Percentiles rank a stretch among this genome's conserved stretches.
Evolutionary conservation across 2,888 invertebrate species (phyloP).

Genomic region (Merodon equestris): DNA sequence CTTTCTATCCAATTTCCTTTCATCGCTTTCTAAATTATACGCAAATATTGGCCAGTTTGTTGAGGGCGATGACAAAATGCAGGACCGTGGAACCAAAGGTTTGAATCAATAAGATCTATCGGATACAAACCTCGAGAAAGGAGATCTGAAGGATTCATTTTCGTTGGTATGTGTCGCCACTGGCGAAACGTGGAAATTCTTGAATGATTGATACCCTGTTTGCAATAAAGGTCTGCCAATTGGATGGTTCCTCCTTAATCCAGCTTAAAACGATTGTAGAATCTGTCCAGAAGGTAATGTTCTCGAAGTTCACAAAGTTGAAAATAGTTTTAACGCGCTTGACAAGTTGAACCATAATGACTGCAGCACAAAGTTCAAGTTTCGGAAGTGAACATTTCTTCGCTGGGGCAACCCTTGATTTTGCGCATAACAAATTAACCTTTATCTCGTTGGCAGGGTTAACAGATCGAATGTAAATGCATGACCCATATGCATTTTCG

Average conservation of each 20-base stretch:
- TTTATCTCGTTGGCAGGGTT: constrained; percentile 8
- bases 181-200: constrained; percentile 34
- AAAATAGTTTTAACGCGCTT: constrained; percentile 26
- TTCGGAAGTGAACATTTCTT: constrained; percentile 31
- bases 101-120: constrained; percentile 21
- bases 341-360: constrained; percentile 35
- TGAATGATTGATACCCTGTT: constrained; percentile 39
- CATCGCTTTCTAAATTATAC: constrained; percentile 24
- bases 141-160: constrained; percentile 43
- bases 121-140: constrained; percentile 42
- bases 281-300: constrained; percentile 36
- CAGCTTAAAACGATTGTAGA: constrained; percentile 38
- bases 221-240: constrained; percentile 48
- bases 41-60: constrained; percentile 31
- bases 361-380: constrained; percentile 44
- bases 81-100: constrained; percentile 50
- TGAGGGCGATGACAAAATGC: constrained; percentile 24
- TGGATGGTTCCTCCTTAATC: constrained; percentile 29
- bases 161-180: constrained; percentile 45
- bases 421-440: constrained; percentile 32
- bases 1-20: constrained; percentile 30
- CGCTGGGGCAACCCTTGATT: constrained; percentile 33
- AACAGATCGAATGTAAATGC: constrained; percentile 31
- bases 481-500: constrained; percentile 38
- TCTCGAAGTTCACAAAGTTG: constrained; percentile 21